Conservation (phyloP, 2,797 vertebrate species). For the Astyanax mexicanus region DNA sequence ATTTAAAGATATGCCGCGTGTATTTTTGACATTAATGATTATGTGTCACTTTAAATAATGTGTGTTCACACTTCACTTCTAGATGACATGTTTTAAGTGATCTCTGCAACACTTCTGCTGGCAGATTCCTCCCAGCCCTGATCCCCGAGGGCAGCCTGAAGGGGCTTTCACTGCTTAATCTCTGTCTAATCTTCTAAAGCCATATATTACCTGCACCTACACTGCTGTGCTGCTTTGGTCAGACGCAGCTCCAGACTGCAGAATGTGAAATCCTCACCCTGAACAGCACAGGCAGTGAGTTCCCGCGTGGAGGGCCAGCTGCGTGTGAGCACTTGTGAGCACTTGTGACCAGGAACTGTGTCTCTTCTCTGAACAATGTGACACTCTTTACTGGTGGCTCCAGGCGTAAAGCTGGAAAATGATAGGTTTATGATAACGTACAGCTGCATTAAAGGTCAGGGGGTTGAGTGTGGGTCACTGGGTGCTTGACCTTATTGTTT, state of each 20-base stretch:
- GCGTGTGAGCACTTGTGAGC: constrained; percentile 22
- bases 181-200: background rate
- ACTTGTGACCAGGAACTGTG: constrained; percentile 18
- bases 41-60: too few relatives aligned
- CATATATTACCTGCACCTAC: constrained; percentile 5
- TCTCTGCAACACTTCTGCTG: background rate
- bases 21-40: too few relatives aligned
- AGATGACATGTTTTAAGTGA: background rate
- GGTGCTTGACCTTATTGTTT: constrained; percentile 11
- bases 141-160: background rate
- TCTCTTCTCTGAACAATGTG: background rate
- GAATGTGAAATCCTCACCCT: constrained; percentile 16
- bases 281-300: background rate
- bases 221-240: background rate
- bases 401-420: constrained; percentile 10
- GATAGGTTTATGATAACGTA: background rate
- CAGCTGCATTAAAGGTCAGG: background rate
- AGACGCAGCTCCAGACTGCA: background rate
- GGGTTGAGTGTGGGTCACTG: background rate
- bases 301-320: background rate
- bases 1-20: too few relatives aligned
- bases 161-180: background rate
- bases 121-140: background rate
- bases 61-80: too few relatives aligned
- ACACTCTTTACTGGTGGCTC: background rate